A percentile compares a stretch with the other conserved stretches of the same genome.
These are phyloP conservation scores for Dryocosmus kuriphilus DNA, from an alignment of 2,888 invertebrate genomes.

Conservation along the genomic window DNA sequence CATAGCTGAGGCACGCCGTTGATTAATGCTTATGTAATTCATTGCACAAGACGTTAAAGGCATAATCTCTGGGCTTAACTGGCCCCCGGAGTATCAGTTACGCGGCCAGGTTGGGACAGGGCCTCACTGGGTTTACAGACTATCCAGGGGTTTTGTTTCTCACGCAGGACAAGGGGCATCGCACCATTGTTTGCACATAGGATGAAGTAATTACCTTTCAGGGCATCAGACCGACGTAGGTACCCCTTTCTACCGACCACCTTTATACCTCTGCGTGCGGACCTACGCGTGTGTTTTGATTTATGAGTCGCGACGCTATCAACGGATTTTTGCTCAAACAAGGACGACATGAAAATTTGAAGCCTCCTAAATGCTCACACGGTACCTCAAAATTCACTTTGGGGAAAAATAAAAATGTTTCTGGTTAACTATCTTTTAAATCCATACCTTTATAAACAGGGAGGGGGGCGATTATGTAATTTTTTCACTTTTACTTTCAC, in stretches of 20 bases:
- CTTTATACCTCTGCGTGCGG: constrained; percentile 48
- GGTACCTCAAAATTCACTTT: neutral
- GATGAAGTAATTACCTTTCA: constrained; percentile 75
- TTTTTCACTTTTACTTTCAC: no score
- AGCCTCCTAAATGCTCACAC: neutral
- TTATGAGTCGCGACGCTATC: constrained; percentile 57
- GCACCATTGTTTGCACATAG: constrained; percentile 74
- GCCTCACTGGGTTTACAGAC: constrained; percentile 57
- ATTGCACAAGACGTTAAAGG: constrained; percentile 73
- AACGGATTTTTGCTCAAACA: constrained; percentile 48
- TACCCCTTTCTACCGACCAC: constrained; percentile 54
- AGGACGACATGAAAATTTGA: neutral
- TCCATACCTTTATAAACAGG: no score
- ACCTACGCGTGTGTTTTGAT: constrained; percentile 58
- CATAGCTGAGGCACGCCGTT: constrained; percentile 63
- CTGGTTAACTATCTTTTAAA: no score
- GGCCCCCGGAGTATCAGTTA: constrained; percentile 66
- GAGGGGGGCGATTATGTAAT: no score
- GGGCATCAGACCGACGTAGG: constrained; percentile 59
- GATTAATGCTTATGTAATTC: constrained; percentile 76
- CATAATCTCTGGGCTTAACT: constrained; percentile 68
- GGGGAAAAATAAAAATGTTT: no score
- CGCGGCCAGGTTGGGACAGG: constrained; percentile 53
- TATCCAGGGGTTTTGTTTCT: constrained; percentile 73
- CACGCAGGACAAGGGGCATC: constrained; percentile 71